phyloP scores from a whole-genome alignment of 2,113 vertebrate genomes.

The Pampusana beccarii region DNA sequence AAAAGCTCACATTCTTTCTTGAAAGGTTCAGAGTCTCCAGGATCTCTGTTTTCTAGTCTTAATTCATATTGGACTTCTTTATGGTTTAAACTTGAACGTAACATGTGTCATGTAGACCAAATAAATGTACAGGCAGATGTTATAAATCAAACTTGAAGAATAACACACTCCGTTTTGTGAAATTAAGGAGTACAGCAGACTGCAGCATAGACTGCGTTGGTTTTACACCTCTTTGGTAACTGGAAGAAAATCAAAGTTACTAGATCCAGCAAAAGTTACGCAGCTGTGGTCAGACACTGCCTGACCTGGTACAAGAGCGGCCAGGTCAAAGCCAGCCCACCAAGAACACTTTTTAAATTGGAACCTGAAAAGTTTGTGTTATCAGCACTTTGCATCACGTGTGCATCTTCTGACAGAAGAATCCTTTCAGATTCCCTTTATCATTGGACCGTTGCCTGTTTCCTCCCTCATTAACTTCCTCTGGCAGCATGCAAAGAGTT shows the following conservation, averaged over 20 bases:
- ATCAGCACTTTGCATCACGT: neutral
- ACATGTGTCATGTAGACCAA: accelerated
- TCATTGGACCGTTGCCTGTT: neutral
- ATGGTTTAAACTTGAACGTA: neutral
- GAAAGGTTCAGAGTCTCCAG: neutral
- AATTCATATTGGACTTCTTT: neutral
- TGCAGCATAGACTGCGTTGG: no score
- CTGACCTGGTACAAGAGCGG: neutral
- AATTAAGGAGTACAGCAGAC: no score
- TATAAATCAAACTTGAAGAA: neutral
- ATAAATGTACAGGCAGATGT: neutral
- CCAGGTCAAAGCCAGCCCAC: neutral
- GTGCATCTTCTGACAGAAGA: neutral
- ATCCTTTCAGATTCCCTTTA: neutral
- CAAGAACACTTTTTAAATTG: accelerated
- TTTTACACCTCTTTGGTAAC: neutral
- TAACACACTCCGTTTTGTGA: neutral
- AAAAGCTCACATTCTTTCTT: neutral
- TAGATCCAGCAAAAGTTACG: no score
- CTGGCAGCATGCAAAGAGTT: neutral
- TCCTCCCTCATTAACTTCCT: neutral
- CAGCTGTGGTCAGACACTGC: neutral
- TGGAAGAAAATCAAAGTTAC: neutral
- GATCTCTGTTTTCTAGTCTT: neutral
- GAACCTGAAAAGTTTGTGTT: neutral